These are phyloP conservation scores for Neuroscelio doddi DNA, from an alignment of 2,888 invertebrate genomes.

Conservation along the genomic window DNA sequence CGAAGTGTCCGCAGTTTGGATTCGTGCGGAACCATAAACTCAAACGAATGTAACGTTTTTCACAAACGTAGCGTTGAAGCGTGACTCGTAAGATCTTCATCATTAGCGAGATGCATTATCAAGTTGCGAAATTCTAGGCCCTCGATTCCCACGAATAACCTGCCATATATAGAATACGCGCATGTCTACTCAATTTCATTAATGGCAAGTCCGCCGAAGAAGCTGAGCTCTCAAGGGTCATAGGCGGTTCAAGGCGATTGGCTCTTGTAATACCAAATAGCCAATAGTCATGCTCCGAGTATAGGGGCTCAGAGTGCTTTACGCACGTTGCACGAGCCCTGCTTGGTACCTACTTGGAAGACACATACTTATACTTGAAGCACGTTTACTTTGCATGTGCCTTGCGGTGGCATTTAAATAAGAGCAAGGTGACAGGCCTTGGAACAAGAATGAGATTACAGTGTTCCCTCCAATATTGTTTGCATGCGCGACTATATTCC, in stretches of 20 bases:
- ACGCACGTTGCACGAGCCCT: constrained; percentile 1
- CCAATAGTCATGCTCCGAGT: not conserved
- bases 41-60: too few species aligned
- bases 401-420: constrained; percentile 50
- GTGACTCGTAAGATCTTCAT: too few species aligned
- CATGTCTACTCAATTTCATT: not conserved
- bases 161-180: too few species aligned
- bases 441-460: constrained; percentile 53
- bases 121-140: too few species aligned
- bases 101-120: too few species aligned
- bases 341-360: constrained; percentile 1
- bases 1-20: too few species aligned
- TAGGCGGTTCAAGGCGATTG: not conserved
- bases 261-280: not conserved
- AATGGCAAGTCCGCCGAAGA: not conserved
- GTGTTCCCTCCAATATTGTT: too few species aligned
- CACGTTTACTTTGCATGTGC: constrained; percentile 6
- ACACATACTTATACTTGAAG: constrained; percentile 6
- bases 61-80: too few species aligned
- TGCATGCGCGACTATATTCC: too few species aligned
- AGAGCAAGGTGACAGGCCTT: constrained; percentile 48
- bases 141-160: too few species aligned
- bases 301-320: not conserved
- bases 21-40: too few species aligned
- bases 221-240: not conserved